A percentile compares a stretch with the other conserved stretches of the same genome.
These are phyloP conservation scores for Elymnias hypermnestra DNA, from an alignment of 1,140 invertebrate species.

Conservation along the genomic window DNA sequence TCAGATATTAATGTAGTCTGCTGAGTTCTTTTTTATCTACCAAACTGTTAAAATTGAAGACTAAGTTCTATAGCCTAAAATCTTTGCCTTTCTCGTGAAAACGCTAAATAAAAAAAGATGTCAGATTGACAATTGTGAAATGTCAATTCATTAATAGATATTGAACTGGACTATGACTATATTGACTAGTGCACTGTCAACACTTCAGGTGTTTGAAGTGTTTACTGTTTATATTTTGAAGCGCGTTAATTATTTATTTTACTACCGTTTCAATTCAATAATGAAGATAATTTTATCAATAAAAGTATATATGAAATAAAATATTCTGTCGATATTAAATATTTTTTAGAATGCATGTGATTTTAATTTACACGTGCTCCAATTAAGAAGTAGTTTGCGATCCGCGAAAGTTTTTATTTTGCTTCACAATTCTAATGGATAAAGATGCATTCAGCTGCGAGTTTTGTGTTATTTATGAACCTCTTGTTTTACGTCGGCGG, in stretches of 20 bases:
- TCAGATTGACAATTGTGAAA: too few species aligned
- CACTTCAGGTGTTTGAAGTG: background rate
- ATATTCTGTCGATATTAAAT: constrained; percentile 1
- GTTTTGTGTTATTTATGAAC: constrained; percentile 43
- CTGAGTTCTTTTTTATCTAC: too few species aligned
- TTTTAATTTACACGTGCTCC: constrained; percentile 29
- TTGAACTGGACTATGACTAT: too few species aligned
- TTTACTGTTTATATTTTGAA: too few species aligned
- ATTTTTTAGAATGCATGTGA: background rate
- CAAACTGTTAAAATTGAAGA: too few species aligned
- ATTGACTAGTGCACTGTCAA: too few species aligned
- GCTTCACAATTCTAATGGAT: constrained; percentile 43
- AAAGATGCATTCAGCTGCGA: constrained; percentile 48
- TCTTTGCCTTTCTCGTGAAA: too few species aligned
- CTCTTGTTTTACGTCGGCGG: constrained; percentile 44
- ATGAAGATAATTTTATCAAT: constrained; percentile 7
- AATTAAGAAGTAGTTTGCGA: constrained; percentile 38
- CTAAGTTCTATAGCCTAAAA: too few species aligned
- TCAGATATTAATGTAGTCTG: too few species aligned
- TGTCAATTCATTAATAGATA: too few species aligned
- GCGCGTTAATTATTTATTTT: constrained; percentile 1
- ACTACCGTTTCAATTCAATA: background rate
- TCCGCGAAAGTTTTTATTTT: constrained; percentile 51
- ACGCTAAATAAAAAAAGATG: too few species aligned
- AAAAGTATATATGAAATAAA: constrained; percentile 6